Evolutionary conservation across 2,888 invertebrate species (phyloP).

Genomic region (Zhuqinia jingwanae): DNA sequence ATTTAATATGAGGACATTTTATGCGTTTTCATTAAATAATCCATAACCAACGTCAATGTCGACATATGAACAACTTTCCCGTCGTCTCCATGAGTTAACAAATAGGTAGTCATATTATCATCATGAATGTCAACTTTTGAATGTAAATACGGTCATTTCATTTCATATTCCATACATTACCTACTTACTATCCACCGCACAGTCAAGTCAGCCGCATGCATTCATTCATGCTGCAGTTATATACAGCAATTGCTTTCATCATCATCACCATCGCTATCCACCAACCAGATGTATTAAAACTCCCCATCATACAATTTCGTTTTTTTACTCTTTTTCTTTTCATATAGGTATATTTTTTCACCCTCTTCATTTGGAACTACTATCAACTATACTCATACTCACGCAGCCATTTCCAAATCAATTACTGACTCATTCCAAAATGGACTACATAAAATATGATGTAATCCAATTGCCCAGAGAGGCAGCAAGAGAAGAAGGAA

Average conservation of each 20-base stretch:
- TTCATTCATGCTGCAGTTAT: slow-evolving; percentile 18
- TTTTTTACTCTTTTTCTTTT: not conserved
- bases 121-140: slow-evolving; percentile 32
- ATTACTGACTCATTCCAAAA: slow-evolving; percentile 26
- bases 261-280: not conserved
- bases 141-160: not conserved
- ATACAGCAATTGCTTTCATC: not conserved
- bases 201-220: not conserved
- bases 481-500: too few species aligned
- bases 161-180: not conserved
- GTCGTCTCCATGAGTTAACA: slow-evolving; percentile 2
- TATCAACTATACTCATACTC: not conserved
- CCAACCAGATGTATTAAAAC: not conserved
- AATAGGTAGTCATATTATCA: not conserved
- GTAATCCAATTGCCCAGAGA: slow-evolving; percentile 39
- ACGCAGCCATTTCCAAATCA: slow-evolving; percentile 5
- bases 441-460: slow-evolving; percentile 35
- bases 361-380: not conserved
- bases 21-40: slow-evolving; percentile 6
- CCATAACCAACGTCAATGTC: slow-evolving; percentile 23
- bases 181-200: not conserved
- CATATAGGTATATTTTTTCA: not conserved
- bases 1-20: too few species aligned
- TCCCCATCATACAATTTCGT: too few species aligned
- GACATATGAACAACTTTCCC: too few species aligned